Evolutionary conservation across 2,797 vertebrate species (phyloP).

Genomic region (Liasis olivaceus): DNA sequence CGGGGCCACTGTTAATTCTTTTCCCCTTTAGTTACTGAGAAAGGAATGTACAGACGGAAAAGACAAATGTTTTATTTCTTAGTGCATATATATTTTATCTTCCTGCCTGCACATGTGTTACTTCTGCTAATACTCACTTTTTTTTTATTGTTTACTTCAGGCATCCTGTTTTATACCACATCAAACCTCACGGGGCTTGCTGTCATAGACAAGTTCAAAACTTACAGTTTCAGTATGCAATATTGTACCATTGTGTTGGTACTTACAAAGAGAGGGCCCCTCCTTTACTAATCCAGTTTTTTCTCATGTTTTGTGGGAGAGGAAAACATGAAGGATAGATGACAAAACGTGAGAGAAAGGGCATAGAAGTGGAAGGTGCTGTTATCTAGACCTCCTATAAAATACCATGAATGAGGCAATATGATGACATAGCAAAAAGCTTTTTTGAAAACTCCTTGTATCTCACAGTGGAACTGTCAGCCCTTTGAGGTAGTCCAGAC

Average conservation of each 20-base stretch:
- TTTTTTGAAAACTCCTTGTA: not conserved
- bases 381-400: not conserved
- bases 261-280: not conserved
- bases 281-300: not conserved
- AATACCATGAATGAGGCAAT: not conserved
- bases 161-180: not conserved
- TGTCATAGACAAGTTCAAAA: not conserved
- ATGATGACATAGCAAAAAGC: not conserved
- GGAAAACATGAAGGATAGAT: not conserved
- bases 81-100: not conserved
- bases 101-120: not conserved
- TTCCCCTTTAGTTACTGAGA: not conserved
- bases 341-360: not conserved
- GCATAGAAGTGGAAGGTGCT: not conserved
- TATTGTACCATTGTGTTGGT: not conserved
- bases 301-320: not conserved
- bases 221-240: not conserved
- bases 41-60: not conserved
- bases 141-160: not conserved
- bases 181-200: not conserved
- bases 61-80: not conserved
- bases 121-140: not conserved
- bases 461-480: not conserved
- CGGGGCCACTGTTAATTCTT: not conserved
- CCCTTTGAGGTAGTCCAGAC: not conserved